Base-by-base conservation (phyloP, 2,888 invertebrate genomes). In the Bellardia pandia region DNA sequence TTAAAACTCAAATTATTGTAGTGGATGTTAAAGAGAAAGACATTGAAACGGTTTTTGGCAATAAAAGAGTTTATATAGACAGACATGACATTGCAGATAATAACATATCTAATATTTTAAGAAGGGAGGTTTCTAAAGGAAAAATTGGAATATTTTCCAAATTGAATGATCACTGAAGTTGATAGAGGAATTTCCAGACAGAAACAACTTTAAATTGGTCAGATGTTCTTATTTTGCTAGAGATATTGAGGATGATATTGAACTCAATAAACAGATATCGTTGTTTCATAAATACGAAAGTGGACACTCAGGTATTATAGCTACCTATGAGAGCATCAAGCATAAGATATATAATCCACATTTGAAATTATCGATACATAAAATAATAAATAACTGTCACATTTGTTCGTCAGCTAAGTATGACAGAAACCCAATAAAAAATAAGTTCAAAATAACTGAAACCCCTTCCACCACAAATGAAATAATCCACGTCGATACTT, bases 221-320 rank as follows among this genome's bases (percentile, higher is more conserved):
- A 71, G 82, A 58, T 64, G 64, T 42, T 42, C 42, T 16, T 23
- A 42, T 23, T 45, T 82, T 72, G 40, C 53, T 84, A 11, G 76
- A 33, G 48, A 79, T 68, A 83, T 68, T n/a, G 62, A n/a, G 33
- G 8, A 60, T 6, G 40, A 66, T 6, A 58, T 82, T 30, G 76
- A 84, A 60, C 23, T 23, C 23, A 23, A 23, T 23, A 23, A 23
- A 23, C 23, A 23, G 23, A 88, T 89, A 64, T 51, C 78, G 53
- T 58, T 84, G 11, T 82, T 86, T 68, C 85, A 88, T 58, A 74
- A 78, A 72, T 16, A 77, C 14, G 90, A 90, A 82, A 71, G 75
- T 76, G 89, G 87, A 16, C 85, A 88, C 53, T 66, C 81, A 56
- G 88, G 72, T 9, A 80, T 79, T 58, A 62, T 68, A 9, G 79